Evolutionary conservation across 2,113 vertebrate species (phyloP), one percentile per base, ranked within the genome.

Genomic region (Entomyzon cyanotis): DNA sequence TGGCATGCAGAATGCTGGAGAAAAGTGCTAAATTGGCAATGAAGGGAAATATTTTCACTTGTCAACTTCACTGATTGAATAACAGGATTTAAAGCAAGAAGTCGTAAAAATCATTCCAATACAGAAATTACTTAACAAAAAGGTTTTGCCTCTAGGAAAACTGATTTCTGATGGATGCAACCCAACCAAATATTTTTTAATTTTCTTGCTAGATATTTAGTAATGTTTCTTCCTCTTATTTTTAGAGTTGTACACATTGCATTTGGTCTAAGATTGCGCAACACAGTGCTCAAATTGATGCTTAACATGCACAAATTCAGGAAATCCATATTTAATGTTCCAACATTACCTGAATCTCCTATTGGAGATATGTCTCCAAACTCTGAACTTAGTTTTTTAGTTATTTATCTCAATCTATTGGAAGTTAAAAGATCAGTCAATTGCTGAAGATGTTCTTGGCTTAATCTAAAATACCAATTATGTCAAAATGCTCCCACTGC

Each of bases 11-110:
- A 92, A 68, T 28, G 30, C 19, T 70, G 58, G 44, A 82, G 41
- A 79, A 84, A 94, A 93, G 30, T 84, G 65, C 47, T 84, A 71
- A 96, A 87, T 11, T 93, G 58, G 53, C 88, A 95, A 82, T 7
- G 12, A 90, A 93, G 41, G 49, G 28, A 80, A 82, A 79, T 90
- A 91, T 95, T 94, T 96, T 70, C 80, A 49, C 90, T 87, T 89
- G 77, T 92, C 86, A 78, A 20, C 21, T 90, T 46, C 69, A 75
- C 52, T 76, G 49, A 88, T 6, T 90, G 89, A 95, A 59, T 79
- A 95, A 92, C 70, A 78, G 44, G 92, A 94, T 80, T 93, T 56
- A 87, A 35, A 92, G 27, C 67, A 81, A 82, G 39, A 96, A 96
- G 42, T 87, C 46, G 84, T 82, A 90, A 84, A 95, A 88, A 70